Evolutionary conservation across 2,888 invertebrate genomes (phyloP).

Genomic region (Clepsis dumicolana): DNA sequence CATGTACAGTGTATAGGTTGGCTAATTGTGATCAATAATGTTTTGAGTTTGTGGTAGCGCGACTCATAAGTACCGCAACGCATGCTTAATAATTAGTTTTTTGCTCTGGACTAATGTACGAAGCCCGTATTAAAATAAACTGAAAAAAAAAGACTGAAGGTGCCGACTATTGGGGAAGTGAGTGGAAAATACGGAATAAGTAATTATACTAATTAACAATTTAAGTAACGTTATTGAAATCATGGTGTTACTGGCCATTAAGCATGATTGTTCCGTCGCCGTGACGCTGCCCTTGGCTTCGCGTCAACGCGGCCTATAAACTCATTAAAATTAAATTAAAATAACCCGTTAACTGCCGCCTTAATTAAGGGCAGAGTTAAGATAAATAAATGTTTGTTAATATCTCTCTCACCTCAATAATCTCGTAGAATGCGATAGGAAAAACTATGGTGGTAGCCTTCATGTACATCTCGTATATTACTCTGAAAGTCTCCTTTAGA

Average conservation of each 20-base stretch:
- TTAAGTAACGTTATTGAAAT: background rate
- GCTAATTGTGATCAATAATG: too few relatives aligned
- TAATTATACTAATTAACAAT: background rate
- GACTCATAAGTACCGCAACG: too few relatives aligned
- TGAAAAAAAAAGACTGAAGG: too few relatives aligned
- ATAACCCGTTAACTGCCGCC: background rate
- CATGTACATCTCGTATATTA: constrained; percentile 36
- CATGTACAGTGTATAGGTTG: too few relatives aligned
- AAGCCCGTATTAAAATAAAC: too few relatives aligned
- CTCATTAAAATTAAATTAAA: constrained; percentile 14
- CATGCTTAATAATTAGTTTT: too few relatives aligned
- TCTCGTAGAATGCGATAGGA: constrained; percentile 35
- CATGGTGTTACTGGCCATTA: background rate
- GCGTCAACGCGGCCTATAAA: background rate
- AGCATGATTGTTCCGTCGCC: background rate
- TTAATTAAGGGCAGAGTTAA: background rate
- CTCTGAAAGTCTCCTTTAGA: constrained; percentile 29
- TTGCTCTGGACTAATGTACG: too few relatives aligned
- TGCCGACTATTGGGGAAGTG: too few relatives aligned
- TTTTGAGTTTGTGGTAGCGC: too few relatives aligned
- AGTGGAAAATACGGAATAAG: too few relatives aligned
- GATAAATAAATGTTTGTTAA: background rate
- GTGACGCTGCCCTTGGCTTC: background rate
- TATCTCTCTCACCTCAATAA: constrained; percentile 11
- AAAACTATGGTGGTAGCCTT: constrained; percentile 24